Evolutionary conservation across 2,113 vertebrate genomes (phyloP).

Genomic region (Gallinago paraguaiae): DNA sequence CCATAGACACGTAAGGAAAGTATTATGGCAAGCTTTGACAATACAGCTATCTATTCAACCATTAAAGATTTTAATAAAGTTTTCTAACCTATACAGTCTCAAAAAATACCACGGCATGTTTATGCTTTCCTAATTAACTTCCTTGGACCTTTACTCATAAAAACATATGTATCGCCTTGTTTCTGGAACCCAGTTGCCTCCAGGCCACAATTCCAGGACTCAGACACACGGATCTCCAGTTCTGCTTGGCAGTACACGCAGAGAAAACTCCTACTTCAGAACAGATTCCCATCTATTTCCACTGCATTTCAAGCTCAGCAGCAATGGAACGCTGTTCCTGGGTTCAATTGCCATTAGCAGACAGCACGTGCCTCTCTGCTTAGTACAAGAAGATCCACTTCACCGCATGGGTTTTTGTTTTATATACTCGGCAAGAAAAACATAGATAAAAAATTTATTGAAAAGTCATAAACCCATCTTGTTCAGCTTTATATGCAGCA

Average conservation of each 20-base stretch:
- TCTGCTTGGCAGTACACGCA: neutral
- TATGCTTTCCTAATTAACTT: neutral
- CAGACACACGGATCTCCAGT: neutral
- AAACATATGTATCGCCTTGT: neutral
- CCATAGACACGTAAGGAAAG: neutral
- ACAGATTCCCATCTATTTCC: neutral
- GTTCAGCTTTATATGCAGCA: neutral
- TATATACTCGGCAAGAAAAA: neutral
- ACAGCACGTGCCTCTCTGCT: neutral
- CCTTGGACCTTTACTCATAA: neutral
- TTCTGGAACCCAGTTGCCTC: neutral
- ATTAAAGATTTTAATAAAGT: neutral
- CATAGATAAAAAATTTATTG: neutral
- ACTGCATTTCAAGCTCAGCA: neutral
- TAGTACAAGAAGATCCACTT: neutral
- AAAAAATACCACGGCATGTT: neutral
- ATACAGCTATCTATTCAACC: neutral
- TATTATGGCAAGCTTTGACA: neutral
- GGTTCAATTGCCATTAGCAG: neutral
- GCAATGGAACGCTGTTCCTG: neutral
- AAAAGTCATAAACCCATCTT: conserved; percentile 20
- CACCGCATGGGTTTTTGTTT: neutral
- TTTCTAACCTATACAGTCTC: neutral
- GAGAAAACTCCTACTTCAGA: neutral
- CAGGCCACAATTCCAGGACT: neutral